A percentile compares a stretch with the other conserved stretches of the same genome.
Evolutionary conservation across 2,888 invertebrate species (phyloP).

Genomic region (Adelphocoris suturalis): DNA sequence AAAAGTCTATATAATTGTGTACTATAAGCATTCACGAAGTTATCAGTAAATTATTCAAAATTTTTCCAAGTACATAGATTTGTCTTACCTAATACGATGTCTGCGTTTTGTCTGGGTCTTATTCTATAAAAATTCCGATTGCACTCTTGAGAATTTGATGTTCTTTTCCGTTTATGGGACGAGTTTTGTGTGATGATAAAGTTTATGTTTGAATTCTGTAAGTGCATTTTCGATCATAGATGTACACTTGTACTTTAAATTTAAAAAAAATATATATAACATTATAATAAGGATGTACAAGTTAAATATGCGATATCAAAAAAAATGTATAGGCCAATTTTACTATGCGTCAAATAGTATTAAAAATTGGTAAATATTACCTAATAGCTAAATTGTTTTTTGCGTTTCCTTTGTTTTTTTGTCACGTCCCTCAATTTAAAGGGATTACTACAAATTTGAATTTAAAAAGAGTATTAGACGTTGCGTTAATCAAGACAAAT

Average conservation of each 20-base stretch:
- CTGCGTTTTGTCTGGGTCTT: not conserved
- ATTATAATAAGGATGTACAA: not conserved
- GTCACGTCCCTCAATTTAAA: not conserved
- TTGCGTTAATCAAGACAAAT: constrained; percentile 62
- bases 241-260: constrained; percentile 64
- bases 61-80: not conserved
- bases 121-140: not conserved
- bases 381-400: constrained; percentile 30
- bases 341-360: constrained; percentile 19
- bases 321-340: constrained; percentile 19
- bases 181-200: constrained; percentile 63
- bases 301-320: not conserved
- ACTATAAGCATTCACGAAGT: constrained; percentile 26
- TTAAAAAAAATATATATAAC: not conserved
- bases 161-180: constrained; percentile 18
- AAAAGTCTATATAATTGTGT: constrained; percentile 42
- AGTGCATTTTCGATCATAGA: constrained; percentile 50
- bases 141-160: not conserved
- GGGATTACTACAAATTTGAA: not conserved
- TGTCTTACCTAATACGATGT: not conserved
- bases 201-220: constrained; percentile 40
- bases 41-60: not conserved
- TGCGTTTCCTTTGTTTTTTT: not conserved
- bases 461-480: not conserved
- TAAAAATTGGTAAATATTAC: not conserved